A percentile compares a stretch with the other conserved stretches of the same genome.
Evolutionary conservation across 1,140 invertebrate genomes (phyloP).

Genomic region (Alviniconcha marisindica): DNA sequence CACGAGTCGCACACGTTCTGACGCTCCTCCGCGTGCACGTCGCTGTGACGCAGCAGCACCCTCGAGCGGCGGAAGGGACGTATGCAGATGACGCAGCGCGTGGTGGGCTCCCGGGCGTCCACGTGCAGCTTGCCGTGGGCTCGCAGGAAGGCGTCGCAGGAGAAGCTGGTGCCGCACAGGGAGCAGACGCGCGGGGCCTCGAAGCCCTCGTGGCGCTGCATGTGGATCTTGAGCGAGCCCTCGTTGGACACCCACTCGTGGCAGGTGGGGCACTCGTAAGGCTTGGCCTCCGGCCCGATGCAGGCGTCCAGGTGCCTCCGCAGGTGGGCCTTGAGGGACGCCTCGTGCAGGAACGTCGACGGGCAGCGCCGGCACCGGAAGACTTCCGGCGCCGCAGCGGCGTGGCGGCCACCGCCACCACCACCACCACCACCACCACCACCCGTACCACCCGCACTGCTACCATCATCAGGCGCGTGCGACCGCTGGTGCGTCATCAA

Average conservation of each 20-base stretch:
- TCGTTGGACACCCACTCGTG: conserved; percentile 24
- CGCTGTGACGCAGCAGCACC: conserved; percentile 25
- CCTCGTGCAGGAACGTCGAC: conserved; percentile 1
- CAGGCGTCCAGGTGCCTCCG: neutral
- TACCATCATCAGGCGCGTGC: neutral
- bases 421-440: no score
- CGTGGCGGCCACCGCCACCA: no score
- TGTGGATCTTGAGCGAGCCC: conserved; percentile 23
- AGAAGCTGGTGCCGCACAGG: conserved; percentile 14
- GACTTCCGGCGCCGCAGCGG: neutral
- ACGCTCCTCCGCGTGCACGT: conserved; percentile 29
- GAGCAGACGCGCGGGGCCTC: neutral
- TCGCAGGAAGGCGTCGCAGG: conserved; percentile 6
- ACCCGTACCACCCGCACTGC: no score
- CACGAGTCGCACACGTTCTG: conserved; percentile 30
- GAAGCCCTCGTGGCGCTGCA: conserved; percentile 8
- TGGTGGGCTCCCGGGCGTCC: neutral
- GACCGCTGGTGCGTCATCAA: conserved; percentile 10
- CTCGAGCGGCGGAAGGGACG: conserved; percentile 14
- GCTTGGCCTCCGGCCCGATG: neutral
- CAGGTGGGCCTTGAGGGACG: conserved; percentile 26
- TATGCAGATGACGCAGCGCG: conserved; percentile 31
- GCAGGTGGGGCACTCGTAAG: conserved; percentile 15
- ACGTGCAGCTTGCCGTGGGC: conserved; percentile 23
- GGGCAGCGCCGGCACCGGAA: neutral